A percentile compares a stretch with the other conserved stretches of the same genome.
These are phyloP conservation scores for Dicrurus megarhynchus DNA, from an alignment of 2,113 vertebrate genomes.

Conservation along the genomic window DNA sequence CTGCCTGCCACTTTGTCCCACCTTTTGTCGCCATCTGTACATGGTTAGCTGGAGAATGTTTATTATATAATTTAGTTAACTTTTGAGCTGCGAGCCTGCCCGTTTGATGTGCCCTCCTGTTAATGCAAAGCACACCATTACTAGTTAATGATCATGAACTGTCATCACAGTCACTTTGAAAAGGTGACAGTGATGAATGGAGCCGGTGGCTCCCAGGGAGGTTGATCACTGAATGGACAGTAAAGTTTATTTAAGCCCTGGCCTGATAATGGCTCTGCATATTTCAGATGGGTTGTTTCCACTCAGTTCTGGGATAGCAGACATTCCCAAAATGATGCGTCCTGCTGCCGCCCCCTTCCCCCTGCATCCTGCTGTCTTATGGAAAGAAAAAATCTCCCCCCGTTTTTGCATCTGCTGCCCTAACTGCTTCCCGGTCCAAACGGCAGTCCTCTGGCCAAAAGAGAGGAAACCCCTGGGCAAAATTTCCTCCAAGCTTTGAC, in stretches of 20 bases:
- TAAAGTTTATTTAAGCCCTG: conserved; percentile 82
- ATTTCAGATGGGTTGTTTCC: conserved; percentile 69
- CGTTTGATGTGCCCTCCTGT: conserved; percentile 76
- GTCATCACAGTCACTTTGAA: conserved; percentile 79
- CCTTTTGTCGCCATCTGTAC: conserved; percentile 64
- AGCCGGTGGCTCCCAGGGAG: conserved; percentile 69
- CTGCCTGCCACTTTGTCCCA: conserved; percentile 20
- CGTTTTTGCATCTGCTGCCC: background rate
- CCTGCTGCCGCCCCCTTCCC: background rate
- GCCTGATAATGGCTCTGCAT: conserved; percentile 77
- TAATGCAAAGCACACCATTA: conserved; percentile 81
- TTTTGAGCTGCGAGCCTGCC: conserved; percentile 24
- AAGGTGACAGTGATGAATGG: conserved; percentile 82
- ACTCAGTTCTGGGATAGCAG: conserved; percentile 60
- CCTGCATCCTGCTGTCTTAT: background rate
- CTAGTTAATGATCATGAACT: conserved; percentile 84
- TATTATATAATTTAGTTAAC: conserved; percentile 60
- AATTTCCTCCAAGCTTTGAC: background rate
- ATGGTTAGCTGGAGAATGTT: conserved; percentile 59
- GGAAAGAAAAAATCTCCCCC: background rate
- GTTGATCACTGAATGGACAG: conserved; percentile 74
- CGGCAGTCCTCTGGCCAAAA: background rate
- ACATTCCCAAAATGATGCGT: conserved; percentile 48
- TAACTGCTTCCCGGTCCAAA: rapidly evolving
- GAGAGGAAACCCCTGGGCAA: background rate